A percentile compares a stretch with the other conserved stretches of the same genome.
Conservation (phyloP, 2,113 vertebrate genomes). For the Rhea americana region DNA sequence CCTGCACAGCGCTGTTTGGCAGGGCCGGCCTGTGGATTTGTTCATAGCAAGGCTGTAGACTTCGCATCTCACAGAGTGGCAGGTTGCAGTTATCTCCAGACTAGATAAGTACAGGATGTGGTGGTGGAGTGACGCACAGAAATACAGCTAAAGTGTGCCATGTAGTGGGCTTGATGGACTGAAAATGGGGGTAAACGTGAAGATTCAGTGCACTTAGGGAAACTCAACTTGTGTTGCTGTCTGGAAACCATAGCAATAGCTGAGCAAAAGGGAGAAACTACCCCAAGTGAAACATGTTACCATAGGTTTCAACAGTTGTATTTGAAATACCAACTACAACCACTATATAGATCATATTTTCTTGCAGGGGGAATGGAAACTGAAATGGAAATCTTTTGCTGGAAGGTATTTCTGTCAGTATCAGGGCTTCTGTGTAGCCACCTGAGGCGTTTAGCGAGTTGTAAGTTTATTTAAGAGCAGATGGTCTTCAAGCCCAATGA, state of each 20-base stretch:
- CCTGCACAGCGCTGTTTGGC: rapidly evolving
- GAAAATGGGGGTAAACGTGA: background rate
- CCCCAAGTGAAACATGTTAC: background rate
- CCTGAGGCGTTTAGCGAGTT: background rate
- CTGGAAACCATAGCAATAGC: background rate
- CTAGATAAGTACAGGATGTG: background rate
- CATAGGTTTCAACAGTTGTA: background rate
- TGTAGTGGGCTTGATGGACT: background rate
- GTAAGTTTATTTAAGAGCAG: background rate
- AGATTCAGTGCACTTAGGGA: background rate
- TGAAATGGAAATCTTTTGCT: background rate
- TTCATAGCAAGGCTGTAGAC: background rate
- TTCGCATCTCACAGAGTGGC: background rate
- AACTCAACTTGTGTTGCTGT: background rate
- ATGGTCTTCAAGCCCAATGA: background rate
- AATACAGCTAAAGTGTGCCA: background rate
- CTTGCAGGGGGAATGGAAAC: background rate
- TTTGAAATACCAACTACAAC: background rate
- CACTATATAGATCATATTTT: background rate
- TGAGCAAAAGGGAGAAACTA: background rate
- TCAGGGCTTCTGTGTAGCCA: background rate
- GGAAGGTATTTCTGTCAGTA: background rate
- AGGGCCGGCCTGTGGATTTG: background rate
- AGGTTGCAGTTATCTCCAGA: background rate
- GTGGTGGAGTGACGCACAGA: background rate